Percentiles rank a stretch among this genome's conserved stretches.
phyloP scores from a whole-genome alignment of 1,140 invertebrate species.

The Dufourea novaeangliae region DNA sequence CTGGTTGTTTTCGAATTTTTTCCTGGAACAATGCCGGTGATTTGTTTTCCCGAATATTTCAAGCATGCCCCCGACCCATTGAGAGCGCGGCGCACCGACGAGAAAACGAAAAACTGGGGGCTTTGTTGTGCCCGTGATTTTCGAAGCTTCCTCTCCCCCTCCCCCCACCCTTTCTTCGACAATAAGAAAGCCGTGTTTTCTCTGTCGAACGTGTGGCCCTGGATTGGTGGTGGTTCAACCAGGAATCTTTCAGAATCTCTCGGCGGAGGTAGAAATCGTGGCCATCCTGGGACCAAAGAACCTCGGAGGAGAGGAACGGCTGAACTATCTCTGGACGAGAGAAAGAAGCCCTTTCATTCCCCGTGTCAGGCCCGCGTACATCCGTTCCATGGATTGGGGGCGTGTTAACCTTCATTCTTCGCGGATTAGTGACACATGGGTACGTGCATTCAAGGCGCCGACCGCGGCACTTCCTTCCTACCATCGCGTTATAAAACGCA shows the following conservation, averaged over 20 bases:
- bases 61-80: not conserved
- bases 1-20: not conserved
- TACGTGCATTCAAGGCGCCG: not conserved
- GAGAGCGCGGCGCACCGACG: not conserved
- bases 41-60: not conserved
- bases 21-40: not conserved
- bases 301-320: not conserved
- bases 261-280: not conserved
- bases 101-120: too few species aligned
- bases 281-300: not conserved
- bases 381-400: not conserved
- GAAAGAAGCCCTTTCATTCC: not conserved
- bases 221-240: too few species aligned
- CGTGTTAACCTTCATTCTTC: constrained; percentile 6
- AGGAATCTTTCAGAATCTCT: too few species aligned
- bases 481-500: not conserved
- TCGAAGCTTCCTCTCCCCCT: too few species aligned
- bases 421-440: not conserved
- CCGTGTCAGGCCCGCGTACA: not conserved
- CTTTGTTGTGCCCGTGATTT: not conserved
- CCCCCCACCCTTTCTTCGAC: too few species aligned
- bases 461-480: not conserved
- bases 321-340: not conserved
- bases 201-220: not conserved
- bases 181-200: not conserved